A percentile compares a stretch with the other conserved stretches of the same genome.
Evolutionary conservation across 2,888 invertebrate genomes (phyloP).

Genomic region (Hydraecia micacea): DNA sequence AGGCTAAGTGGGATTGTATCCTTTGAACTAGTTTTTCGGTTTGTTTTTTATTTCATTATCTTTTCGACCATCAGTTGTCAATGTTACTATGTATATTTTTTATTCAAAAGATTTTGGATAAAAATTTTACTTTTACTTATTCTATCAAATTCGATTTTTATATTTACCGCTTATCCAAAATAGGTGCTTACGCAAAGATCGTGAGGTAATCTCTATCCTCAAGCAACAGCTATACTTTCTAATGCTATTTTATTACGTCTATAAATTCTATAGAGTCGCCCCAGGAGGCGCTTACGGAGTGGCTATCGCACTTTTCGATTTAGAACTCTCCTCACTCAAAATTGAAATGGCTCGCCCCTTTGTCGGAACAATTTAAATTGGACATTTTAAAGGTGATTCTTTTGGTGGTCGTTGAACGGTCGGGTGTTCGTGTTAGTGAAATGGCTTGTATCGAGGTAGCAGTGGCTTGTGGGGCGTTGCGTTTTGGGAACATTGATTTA

Average conservation of each 20-base stretch:
- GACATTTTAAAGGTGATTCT: slow-evolving; percentile 83
- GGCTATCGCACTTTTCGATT: slow-evolving; percentile 87
- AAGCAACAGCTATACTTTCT: slow-evolving; percentile 75
- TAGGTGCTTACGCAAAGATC: slow-evolving; percentile 62
- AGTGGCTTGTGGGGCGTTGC: slow-evolving; percentile 32
- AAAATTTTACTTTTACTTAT: slow-evolving; percentile 13
- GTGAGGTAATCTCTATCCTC: slow-evolving; percentile 64
- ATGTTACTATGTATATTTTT: neutral
- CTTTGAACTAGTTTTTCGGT: slow-evolving; percentile 40
- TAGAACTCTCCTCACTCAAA: slow-evolving; percentile 85
- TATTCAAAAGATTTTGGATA: neutral
- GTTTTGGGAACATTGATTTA: slow-evolving; percentile 44
- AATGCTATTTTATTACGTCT: slow-evolving; percentile 86
- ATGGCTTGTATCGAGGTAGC: slow-evolving; percentile 52
- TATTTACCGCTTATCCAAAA: slow-evolving; percentile 61
- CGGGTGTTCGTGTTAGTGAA: slow-evolving; percentile 61
- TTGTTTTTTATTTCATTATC: slow-evolving; percentile 50
- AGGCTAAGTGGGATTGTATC: slow-evolving; percentile 68
- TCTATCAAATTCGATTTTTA: slow-evolving; percentile 31
- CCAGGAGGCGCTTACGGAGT: slow-evolving; percentile 85
- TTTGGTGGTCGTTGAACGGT: slow-evolving; percentile 69
- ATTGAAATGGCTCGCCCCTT: slow-evolving; percentile 86
- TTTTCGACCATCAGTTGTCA: slow-evolving; percentile 16
- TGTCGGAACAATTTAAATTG: slow-evolving; percentile 85
- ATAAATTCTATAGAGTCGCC: slow-evolving; percentile 87